A percentile compares a stretch with the other conserved stretches of the same genome.
Conservation (phyloP, 2,113 vertebrate species). For the Anhinga anhinga region DNA sequence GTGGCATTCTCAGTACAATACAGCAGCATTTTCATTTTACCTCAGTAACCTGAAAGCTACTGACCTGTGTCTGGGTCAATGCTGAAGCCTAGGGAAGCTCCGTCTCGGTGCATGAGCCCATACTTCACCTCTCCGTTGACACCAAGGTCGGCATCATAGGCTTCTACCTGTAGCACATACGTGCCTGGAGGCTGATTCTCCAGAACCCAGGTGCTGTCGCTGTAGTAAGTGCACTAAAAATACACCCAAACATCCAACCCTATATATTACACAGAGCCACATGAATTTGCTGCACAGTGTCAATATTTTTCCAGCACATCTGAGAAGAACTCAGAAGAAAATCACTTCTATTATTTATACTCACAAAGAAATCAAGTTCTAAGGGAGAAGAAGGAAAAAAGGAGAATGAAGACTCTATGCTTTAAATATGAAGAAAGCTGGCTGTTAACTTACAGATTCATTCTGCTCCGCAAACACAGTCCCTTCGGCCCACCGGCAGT, state of each 20-base stretch:
- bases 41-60: not conserved
- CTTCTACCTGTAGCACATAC: conserved; percentile 78
- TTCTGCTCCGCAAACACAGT: not conserved
- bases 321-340: not conserved
- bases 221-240: conserved; percentile 85
- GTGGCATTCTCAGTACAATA: not conserved
- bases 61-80: conserved; percentile 84
- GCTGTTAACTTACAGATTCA: not conserved
- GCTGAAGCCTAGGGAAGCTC: conserved; percentile 77
- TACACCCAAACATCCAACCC: not conserved
- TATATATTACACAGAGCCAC: not conserved
- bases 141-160: conserved; percentile 83
- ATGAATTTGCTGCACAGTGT: not conserved
- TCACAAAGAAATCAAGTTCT: not conserved
- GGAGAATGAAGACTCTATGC: not conserved
- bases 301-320: not conserved
- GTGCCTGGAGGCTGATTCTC: conserved; percentile 87
- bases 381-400: not conserved
- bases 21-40: not conserved
- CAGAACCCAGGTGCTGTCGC: conserved; percentile 78
- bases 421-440: not conserved
- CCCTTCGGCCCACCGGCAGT: not conserved
- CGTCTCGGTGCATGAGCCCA: conserved; percentile 85
- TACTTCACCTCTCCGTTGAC: conserved; percentile 88
- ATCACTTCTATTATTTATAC: not conserved